Conservation (phyloP, 1,140 invertebrate genomes). For the Temnothorax curvispinosus region DNA sequence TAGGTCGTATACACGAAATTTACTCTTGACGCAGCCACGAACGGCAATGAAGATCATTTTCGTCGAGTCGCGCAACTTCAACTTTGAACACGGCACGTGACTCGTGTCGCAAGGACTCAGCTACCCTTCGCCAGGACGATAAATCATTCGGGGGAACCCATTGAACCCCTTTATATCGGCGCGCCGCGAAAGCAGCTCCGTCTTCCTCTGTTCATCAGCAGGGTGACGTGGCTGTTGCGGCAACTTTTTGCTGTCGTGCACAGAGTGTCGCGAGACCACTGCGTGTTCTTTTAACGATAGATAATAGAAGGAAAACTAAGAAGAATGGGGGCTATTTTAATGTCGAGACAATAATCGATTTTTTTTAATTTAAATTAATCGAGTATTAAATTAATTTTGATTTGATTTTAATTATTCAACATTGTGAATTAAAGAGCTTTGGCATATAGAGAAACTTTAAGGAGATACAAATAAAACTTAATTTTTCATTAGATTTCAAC, state of each 20-base stretch:
- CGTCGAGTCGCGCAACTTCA: conserved; percentile 33
- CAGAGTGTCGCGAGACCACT: neutral
- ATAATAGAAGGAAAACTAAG: conserved; percentile 22
- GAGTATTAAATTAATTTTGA: neutral
- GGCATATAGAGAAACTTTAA: neutral
- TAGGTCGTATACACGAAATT: neutral
- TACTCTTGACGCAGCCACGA: neutral
- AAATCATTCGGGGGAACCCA: conserved; percentile 45
- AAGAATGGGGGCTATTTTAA: conserved; percentile 5
- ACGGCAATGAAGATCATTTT: conserved; percentile 44
- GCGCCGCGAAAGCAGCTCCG: conserved; percentile 37
- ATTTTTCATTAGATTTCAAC: neutral
- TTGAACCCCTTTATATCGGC: conserved; percentile 53
- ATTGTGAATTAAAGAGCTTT: neutral
- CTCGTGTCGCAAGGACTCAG: conserved; percentile 43
- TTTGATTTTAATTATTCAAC: neutral
- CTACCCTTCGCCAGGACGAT: conserved; percentile 36
- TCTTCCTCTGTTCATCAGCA: conserved; percentile 55
- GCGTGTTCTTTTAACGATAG: conserved; percentile 11
- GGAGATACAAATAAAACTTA: neutral
- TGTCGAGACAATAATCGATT: neutral
- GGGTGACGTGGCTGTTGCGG: conserved; percentile 46
- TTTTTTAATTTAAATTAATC: neutral
- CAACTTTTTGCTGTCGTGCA: conserved; percentile 39
- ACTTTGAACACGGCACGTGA: conserved; percentile 40